Evolutionary conservation across 2,888 invertebrate species (phyloP).

Genomic region (Eilema sororculum): DNA sequence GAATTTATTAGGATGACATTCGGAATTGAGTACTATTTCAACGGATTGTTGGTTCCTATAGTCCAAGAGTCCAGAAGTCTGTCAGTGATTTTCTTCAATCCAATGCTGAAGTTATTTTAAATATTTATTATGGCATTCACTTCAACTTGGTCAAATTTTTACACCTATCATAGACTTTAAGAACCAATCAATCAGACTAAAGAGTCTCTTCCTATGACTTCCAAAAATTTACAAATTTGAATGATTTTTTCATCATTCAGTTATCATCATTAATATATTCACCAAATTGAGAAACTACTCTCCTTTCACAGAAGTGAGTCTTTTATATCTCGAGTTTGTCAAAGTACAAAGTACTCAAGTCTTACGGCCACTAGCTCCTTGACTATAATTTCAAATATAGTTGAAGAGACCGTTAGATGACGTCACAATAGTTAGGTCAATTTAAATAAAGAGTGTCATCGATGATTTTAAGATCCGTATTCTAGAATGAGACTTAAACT

Average conservation of each 20-base stretch:
- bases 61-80: neutral
- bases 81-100: neutral
- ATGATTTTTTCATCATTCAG: neutral
- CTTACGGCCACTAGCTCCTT: neutral
- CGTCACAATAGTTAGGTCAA: conserved; percentile 3
- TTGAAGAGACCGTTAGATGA: conserved; percentile 3
- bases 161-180: neutral
- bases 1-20: too few species aligned
- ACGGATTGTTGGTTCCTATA: neutral
- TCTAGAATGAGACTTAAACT: too few species aligned
- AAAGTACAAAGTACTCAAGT: neutral
- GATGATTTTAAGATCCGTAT: too few species aligned
- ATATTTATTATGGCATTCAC: neutral
- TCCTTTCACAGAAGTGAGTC: neutral
- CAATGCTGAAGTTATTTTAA: neutral
- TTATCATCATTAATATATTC: neutral
- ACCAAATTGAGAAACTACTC: neutral
- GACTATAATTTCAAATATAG: conserved; percentile 7
- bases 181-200: neutral
- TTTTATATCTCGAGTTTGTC: neutral
- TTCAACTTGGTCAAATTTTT: neutral
- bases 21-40: neutral
- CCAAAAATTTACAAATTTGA: neutral
- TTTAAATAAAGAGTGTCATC: conserved; percentile 10
- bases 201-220: neutral